These are phyloP conservation scores for Manis javanica DNA, from an alignment of 2,797 vertebrate species.

Conservation along the genomic window DNA sequence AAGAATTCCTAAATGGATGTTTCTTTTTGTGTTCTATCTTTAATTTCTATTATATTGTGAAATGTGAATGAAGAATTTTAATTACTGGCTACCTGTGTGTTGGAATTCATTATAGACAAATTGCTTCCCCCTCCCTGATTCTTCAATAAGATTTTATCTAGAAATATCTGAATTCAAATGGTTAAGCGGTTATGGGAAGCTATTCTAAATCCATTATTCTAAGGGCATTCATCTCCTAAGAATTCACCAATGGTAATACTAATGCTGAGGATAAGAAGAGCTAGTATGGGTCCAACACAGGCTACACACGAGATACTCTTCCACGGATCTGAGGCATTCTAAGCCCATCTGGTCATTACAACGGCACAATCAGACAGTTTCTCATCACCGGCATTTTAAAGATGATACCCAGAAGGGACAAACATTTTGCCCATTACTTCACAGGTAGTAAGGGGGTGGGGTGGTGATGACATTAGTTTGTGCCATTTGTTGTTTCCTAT, in stretches of 20 bases:
- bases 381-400: neutral
- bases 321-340: neutral
- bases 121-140: neutral
- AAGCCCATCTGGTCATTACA: neutral
- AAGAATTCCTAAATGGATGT: neutral
- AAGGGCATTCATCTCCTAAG: neutral
- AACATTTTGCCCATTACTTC: neutral
- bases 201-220: slow-evolving; percentile 18
- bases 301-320: neutral
- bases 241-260: neutral
- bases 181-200: neutral
- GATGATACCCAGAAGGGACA: neutral
- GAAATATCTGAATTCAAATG: slow-evolving; percentile 35
- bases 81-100: neutral
- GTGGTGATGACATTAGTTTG: neutral
- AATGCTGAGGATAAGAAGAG: neutral
- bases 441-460: neutral
- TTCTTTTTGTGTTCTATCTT: neutral
- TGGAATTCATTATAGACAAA: neutral
- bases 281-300: neutral
- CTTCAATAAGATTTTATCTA: neutral
- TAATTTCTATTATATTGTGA: neutral
- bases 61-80: neutral
- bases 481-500: neutral
- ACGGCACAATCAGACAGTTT: neutral